phyloP scores from a whole-genome alignment of 2,888 invertebrate species.

The Drymonia ruficornis region DNA sequence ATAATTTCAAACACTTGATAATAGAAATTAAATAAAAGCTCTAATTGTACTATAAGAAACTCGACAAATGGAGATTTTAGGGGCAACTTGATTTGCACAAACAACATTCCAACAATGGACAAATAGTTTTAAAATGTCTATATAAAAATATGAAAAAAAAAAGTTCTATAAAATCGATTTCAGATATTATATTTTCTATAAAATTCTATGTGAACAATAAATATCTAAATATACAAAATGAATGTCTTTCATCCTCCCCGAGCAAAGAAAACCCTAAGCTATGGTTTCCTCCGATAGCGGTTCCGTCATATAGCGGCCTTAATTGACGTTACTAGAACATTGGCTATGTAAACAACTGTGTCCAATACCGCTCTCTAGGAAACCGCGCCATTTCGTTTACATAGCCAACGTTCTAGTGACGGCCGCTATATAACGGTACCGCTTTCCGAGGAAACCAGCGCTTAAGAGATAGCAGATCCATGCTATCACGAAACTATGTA shows the following conservation, averaged over 20 bases:
- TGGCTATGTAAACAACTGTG: too few relatives aligned
- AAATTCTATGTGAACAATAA: conserved; percentile 16
- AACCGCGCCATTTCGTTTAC: too few relatives aligned
- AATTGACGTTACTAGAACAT: too few relatives aligned
- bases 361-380: too few relatives aligned
- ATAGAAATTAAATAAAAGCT: background rate
- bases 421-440: too few relatives aligned
- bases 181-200: conserved; percentile 9
- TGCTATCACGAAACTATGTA: conserved; percentile 8
- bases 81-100: conserved; percentile 1
- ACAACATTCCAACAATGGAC: conserved; percentile 10
- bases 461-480: conserved; percentile 5
- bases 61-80: conserved; percentile 1
- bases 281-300: too few relatives aligned
- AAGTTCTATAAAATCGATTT: conserved; percentile 10
- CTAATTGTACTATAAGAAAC: background rate
- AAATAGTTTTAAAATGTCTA: conserved; percentile 20
- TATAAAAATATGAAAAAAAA: conserved; percentile 13
- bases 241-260: conserved; percentile 36
- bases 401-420: too few relatives aligned
- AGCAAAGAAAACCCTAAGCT: too few relatives aligned
- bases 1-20: conserved; percentile 2
- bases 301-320: too few relatives aligned
- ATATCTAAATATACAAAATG: conserved; percentile 28
- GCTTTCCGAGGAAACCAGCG: conserved; percentile 12